Evolutionary conservation across 2,113 vertebrate species (phyloP), one percentile per base, ranked within the genome.

Genomic region (Tragulus kanchil): DNA sequence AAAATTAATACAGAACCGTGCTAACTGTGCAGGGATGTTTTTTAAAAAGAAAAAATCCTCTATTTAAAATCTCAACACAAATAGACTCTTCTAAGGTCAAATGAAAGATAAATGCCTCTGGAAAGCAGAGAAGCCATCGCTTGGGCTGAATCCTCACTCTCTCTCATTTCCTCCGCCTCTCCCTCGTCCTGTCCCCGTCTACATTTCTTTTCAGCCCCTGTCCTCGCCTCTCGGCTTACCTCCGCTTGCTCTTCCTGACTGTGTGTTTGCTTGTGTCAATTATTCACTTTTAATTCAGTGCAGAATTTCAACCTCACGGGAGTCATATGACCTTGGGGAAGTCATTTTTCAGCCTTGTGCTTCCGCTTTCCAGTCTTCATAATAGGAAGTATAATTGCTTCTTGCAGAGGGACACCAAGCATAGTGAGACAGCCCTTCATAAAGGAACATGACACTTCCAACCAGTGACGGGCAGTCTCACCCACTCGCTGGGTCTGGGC

Each of bases 31-130:
- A 87, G 89, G 25, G 94, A 92, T 97, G 83, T 83, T 97, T 98
- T 97, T 98, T 93, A 50, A 97, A 92, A 92, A 64, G 61, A 36
- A 89, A 92, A 97, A 90, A 52, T 88, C 93, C 94, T 94, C 97
- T 92, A 93, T 97, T 98, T 97, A 97, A 97, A 98, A 97, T 97
- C 97, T 97, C 92, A 97, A 95, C 87, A 97, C 97, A 97, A 97
- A 97, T 97, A 98, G 97, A 94, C 93, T 95, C 94, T 94, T 85
- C 59, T 92, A 95, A 98, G 98, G 98, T 97, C 97, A 97, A 92
- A 98, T 98, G 97, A 97, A 98, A 98, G 98, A 96, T 93, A 97
- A 96, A 96, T 97, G 96, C 96, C 87, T 92, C 64, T 54, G 87
- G 95, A 97, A 98, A 97, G 95, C 97, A 97, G 95, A 95, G 81